Percentiles rank a stretch among this genome's conserved stretches.
Evolutionary conservation across 2,888 invertebrate genomes (phyloP).

Genomic region (Ochropleura leucogaster): DNA sequence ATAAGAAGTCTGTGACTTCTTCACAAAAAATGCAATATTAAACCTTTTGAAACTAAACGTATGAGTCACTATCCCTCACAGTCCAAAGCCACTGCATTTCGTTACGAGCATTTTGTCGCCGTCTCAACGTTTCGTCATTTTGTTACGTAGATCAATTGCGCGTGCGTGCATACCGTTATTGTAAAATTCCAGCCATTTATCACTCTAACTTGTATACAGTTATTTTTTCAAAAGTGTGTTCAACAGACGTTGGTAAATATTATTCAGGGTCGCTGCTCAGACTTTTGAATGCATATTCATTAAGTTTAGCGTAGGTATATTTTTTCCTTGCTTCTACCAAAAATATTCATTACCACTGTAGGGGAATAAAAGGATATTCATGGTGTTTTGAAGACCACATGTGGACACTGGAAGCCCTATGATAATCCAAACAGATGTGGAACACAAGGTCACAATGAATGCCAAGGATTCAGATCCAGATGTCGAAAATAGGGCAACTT

Average conservation of each 20-base stretch:
- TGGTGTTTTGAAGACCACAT: neutral
- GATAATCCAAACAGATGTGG: conserved; percentile 1
- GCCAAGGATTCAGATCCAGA: conserved; percentile 13
- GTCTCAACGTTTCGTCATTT: conserved; percentile 51
- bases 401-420: neutral
- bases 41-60: conserved; percentile 8
- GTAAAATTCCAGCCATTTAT: conserved; percentile 55
- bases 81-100: conserved; percentile 31
- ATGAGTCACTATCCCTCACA: conserved; percentile 47
- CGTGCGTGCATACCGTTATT: conserved; percentile 50
- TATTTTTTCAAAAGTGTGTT: conserved; percentile 46
- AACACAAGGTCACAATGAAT: neutral
- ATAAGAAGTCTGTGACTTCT: neutral
- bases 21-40: conserved; percentile 15
- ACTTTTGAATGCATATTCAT: conserved; percentile 35
- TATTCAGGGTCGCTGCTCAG: conserved; percentile 47
- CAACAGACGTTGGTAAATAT: conserved; percentile 51
- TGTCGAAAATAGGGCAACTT: conserved; percentile 11
- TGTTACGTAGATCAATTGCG: conserved; percentile 54
- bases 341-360: conserved; percentile 2
- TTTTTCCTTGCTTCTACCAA: neutral
- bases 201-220: conserved; percentile 32
- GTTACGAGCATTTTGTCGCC: conserved; percentile 47
- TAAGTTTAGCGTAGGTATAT: too few species aligned
- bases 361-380: neutral